Evolutionary conservation across 1,140 invertebrate genomes (phyloP).

Genomic region (Heliconius eleuchia): DNA sequence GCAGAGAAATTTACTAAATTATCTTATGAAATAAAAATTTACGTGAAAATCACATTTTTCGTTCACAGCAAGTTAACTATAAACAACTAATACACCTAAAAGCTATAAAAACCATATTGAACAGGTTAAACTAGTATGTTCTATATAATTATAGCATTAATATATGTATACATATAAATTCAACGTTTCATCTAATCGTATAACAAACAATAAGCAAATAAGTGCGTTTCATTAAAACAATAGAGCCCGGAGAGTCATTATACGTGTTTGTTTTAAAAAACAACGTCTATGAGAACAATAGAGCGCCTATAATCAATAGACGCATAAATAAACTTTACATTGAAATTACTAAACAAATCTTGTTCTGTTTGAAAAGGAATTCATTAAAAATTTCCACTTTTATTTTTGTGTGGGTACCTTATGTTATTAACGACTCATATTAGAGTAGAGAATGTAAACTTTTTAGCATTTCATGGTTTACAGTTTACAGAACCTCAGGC

Average conservation of each 20-base stretch:
- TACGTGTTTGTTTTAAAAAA: slow-evolving; percentile 42
- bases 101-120: neutral
- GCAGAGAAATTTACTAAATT: too few species aligned
- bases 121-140: neutral
- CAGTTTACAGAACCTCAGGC: too few species aligned
- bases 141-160: neutral
- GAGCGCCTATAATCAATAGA: slow-evolving; percentile 32
- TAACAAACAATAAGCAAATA: slow-evolving; percentile 53
- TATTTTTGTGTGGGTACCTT: neutral
- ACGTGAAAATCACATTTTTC: too few species aligned
- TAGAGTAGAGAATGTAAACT: neutral
- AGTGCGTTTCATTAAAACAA: slow-evolving; percentile 59
- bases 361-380: slow-evolving; percentile 11
- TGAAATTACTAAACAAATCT: slow-evolving; percentile 7
- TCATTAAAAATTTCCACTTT: neutral
- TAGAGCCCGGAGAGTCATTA: slow-evolving; percentile 38
- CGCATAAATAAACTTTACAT: slow-evolving; percentile 28
- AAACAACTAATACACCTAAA: neutral
- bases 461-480: neutral
- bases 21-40: too few species aligned
- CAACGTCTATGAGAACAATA: slow-evolving; percentile 33
- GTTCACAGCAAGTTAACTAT: neutral
- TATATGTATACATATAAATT: neutral
- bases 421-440: too few species aligned
- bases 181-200: slow-evolving; percentile 32